Conservation (phyloP, 1,140 invertebrate species). For the Belonocnema kinseyi region DNA sequence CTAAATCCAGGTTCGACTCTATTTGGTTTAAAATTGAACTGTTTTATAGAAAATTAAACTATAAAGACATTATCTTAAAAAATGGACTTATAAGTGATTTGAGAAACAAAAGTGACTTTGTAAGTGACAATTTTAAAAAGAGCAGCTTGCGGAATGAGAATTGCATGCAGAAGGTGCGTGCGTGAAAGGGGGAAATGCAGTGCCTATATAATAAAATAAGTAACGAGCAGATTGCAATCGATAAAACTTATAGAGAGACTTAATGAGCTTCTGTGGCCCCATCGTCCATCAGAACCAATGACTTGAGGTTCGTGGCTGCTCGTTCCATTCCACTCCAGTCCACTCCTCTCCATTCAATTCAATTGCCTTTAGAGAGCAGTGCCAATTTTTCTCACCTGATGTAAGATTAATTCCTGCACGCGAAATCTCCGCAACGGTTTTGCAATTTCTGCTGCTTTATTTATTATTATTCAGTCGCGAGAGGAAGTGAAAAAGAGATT, state of each 20-base stretch:
- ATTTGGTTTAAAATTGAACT: no score
- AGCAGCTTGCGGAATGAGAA: neutral
- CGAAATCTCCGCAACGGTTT: constrained; percentile 41
- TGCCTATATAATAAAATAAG: constrained; percentile 36
- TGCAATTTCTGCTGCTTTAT: constrained; percentile 32
- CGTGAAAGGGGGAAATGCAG: constrained; percentile 41
- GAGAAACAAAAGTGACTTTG: no score
- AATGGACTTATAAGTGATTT: no score
- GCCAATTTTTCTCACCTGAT: constrained; percentile 40
- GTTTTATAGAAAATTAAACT: no score
- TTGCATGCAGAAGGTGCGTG: constrained; percentile 31
- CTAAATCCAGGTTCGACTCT: no score
- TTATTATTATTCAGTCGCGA: neutral
- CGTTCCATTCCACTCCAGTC: constrained; percentile 45
- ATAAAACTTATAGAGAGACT: constrained; percentile 51
- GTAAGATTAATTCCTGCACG: constrained; percentile 41
- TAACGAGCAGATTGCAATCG: constrained; percentile 45
- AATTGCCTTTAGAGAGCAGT: constrained; percentile 40
- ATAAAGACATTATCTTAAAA: no score
- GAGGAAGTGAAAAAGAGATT: neutral
- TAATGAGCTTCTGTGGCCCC: constrained; percentile 47
- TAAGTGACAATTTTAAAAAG: neutral
- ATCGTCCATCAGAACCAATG: constrained; percentile 42
- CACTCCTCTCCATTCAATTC: constrained; percentile 44
- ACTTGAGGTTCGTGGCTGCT: constrained; percentile 43